A percentile compares a stretch with the other conserved stretches of the same genome.
Conservation (phyloP, 2,797 vertebrate genomes). For the Acanthurus tractus region DNA sequence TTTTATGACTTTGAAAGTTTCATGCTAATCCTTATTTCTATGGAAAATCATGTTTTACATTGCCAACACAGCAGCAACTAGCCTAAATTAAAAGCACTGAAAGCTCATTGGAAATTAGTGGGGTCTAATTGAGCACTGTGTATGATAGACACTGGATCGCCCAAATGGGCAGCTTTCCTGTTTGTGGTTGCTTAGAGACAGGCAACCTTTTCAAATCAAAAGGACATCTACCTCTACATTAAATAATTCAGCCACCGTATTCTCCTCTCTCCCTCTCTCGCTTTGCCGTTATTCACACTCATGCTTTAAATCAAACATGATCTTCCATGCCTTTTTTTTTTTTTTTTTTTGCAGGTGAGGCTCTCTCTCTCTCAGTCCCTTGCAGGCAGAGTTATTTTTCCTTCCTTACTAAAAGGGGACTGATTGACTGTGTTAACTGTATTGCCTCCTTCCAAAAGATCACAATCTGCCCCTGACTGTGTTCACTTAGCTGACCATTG, state of each 20-base stretch:
- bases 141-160: conserved; percentile 35
- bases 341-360: conserved; percentile 9
- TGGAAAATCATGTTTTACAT: conserved; percentile 15
- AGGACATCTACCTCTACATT: conserved; percentile 65
- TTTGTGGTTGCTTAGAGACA: conserved; percentile 72
- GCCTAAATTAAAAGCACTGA: conserved; percentile 36
- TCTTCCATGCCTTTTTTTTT: conserved; percentile 23
- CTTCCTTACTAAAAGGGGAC: conserved; percentile 16
- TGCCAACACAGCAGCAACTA: conserved; percentile 22
- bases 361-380: conserved; percentile 19
- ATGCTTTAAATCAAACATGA: conserved; percentile 40
- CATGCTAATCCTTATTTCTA: background rate
- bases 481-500: conserved; percentile 58
- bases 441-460: conserved; percentile 39
- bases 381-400: conserved; percentile 39
- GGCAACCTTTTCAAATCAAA: conserved; percentile 64
- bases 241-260: conserved; percentile 69
- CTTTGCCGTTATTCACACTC: conserved; percentile 37
- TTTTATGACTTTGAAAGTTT: background rate
- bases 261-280: conserved; percentile 23
- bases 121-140: conserved; percentile 34
- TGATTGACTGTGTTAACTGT: conserved; percentile 47
- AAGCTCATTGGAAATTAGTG: conserved; percentile 64
- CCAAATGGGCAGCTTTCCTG: conserved; percentile 27
- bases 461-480: conserved; percentile 58